These are phyloP conservation scores for Heliconius congener DNA, from an alignment of 1,140 invertebrate genomes.

Conservation along the genomic window DNA sequence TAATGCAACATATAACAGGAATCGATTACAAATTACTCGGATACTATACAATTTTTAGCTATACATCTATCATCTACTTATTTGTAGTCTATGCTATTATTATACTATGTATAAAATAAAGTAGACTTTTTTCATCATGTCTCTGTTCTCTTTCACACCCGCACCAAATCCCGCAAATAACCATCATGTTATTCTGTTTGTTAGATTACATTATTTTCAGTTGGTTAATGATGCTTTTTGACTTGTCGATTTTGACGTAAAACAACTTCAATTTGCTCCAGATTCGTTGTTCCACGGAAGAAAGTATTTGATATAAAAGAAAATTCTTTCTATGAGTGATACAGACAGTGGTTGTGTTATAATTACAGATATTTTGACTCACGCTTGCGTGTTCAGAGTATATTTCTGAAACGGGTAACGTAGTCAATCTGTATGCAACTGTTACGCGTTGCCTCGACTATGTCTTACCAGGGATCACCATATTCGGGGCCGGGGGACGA, in stretches of 20 bases:
- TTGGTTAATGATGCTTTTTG: conserved; percentile 64
- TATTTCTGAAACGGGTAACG: conserved; percentile 64
- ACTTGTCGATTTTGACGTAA: conserved; percentile 70
- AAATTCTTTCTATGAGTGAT: conserved; percentile 71
- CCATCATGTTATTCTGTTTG: conserved; percentile 17
- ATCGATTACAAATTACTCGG: neutral
- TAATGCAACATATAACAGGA: neutral
- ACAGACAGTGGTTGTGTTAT: conserved; percentile 55
- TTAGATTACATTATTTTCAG: conserved; percentile 32
- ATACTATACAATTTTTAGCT: neutral
- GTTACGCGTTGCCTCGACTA: conserved; percentile 77
- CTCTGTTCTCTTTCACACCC: conserved; percentile 48
- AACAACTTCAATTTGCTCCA: conserved; percentile 68
- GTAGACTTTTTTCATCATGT: conserved; percentile 30
- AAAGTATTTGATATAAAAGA: conserved; percentile 42
- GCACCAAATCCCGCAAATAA: conserved; percentile 13
- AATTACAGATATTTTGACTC: conserved; percentile 48
- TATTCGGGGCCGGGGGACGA: conserved; percentile 78
- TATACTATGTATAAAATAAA: conserved; percentile 26
- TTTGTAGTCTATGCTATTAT: conserved; percentile 49
- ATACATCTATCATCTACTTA: neutral
- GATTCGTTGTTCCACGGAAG: conserved; percentile 58
- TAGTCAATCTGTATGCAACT: conserved; percentile 79
- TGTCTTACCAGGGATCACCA: conserved; percentile 81
- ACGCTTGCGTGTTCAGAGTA: conserved; percentile 53